Base-by-base conservation (phyloP, 2,797 vertebrate genomes). In the Streptopelia turtur region DNA sequence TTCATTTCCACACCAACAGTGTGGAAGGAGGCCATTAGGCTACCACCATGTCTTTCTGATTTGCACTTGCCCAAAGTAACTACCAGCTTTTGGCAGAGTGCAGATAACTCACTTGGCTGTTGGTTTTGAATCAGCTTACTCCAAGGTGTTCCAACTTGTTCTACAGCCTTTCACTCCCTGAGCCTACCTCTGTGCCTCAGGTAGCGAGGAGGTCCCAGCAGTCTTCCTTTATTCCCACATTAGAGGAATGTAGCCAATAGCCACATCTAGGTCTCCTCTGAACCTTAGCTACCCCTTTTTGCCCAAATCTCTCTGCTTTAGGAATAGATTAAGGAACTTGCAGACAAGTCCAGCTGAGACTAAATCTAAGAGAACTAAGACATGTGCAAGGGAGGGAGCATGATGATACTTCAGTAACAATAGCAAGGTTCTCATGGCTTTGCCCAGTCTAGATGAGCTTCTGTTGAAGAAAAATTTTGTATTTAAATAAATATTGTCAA, bases 121-220 rank as follows among this genome's bases (percentile, higher is more conserved):
- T 68, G 57, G 12, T 80, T 90, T 83, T 68, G 35, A 69, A 57
- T 49, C n/a, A 78, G 22, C 41, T 64, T 75, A 30, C 31, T 83
- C 37, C 52, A 37, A 47, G 9, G 6, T 43, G 9, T 91, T 89
- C 31, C 50, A 81, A 0, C 13, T 14, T 59, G 81, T 87, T 83
- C 76, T 90, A 13, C 35, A 83, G 11, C 35, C 11, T 90, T 81
- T 68, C 57, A 50, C 18, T 31, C 23, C 49, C 35, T 74, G 41
- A 60, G 9, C 28, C 24, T 71, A 1, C 0, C 0, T 50, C n/a
- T 4, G 8, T 70, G 49, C 33, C 33, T 68, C 13, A 30, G 23
- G 10, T 16, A 50, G 25, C 1, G 14, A 37, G 50, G 25, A 91
- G 22, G 20, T 78, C 28, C 27, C 50, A 57, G 45, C 49, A 63